Evolutionary conservation across 2,113 vertebrate genomes (phyloP).

Genomic region (Sminthopsis crassicaudata): DNA sequence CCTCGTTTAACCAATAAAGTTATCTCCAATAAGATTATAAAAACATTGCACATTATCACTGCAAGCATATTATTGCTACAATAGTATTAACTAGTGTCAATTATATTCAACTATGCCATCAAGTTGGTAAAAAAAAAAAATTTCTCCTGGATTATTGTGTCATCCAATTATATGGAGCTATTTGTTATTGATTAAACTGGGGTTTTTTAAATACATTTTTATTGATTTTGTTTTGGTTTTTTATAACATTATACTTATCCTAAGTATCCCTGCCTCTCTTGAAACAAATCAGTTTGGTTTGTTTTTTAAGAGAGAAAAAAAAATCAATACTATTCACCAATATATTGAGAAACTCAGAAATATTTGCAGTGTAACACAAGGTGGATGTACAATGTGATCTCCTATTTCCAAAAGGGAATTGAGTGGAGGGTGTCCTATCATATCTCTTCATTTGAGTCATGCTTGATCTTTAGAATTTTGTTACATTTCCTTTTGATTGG

Average conservation of each 20-base stretch:
- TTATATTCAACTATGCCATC: neutral
- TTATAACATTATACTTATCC: neutral
- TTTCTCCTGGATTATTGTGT: neutral
- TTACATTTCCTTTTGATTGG: neutral
- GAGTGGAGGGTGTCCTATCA: neutral
- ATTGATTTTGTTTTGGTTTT: neutral
- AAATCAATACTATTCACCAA: neutral
- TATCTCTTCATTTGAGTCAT: neutral
- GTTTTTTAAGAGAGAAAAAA: neutral
- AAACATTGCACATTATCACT: neutral
- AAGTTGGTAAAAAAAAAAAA: neutral
- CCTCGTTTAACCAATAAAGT: neutral
- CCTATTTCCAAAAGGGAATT: neutral
- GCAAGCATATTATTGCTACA: neutral
- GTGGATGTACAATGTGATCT: neutral
- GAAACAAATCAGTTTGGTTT: neutral
- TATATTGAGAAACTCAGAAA: neutral
- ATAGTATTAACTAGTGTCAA: neutral
- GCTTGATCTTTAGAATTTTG: neutral
- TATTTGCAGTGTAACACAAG: neutral
- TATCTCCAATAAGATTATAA: neutral
- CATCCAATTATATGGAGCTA: neutral
- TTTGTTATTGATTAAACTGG: neutral
- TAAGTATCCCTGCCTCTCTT: neutral
- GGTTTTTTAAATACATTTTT: neutral